phyloP scores from a whole-genome alignment of 2,113 vertebrate species.

The Pagrus major region DNA sequence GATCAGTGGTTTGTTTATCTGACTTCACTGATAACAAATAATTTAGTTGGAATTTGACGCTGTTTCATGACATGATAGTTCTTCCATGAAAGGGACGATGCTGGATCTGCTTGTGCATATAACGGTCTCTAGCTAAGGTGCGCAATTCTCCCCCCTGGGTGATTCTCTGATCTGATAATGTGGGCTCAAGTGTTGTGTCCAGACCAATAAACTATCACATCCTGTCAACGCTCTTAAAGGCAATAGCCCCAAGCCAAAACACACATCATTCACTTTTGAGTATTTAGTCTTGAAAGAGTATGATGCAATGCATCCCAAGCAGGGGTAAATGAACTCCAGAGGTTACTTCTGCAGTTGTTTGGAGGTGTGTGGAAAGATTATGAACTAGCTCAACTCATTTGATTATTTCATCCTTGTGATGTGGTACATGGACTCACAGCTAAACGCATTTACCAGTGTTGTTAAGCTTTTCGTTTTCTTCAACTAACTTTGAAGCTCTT shows the following conservation, averaged over 20 bases:
- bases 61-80: not conserved
- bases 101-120: not conserved
- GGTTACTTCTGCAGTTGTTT: not conserved
- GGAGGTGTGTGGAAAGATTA: not conserved
- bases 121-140: not conserved
- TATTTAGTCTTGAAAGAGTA: not conserved
- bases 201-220: not conserved
- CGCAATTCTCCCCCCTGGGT: constrained; percentile 19
- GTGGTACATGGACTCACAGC: too few relatives aligned
- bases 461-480: too few relatives aligned
- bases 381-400: too few relatives aligned
- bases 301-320: not conserved
- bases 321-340: not conserved
- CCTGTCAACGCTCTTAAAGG: not conserved
- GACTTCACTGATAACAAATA: not conserved
- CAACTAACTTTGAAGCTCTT: too few relatives aligned
- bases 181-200: not conserved
- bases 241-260: not conserved
- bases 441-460: too few relatives aligned
- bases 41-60: too few relatives aligned
- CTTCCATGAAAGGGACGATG: not conserved
- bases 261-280: not conserved
- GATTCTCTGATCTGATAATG: not conserved
- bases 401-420: too few relatives aligned
- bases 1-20: not conserved